phyloP scores from a whole-genome alignment of 1,140 invertebrate genomes.

The Neuroterus valhalla region DNA sequence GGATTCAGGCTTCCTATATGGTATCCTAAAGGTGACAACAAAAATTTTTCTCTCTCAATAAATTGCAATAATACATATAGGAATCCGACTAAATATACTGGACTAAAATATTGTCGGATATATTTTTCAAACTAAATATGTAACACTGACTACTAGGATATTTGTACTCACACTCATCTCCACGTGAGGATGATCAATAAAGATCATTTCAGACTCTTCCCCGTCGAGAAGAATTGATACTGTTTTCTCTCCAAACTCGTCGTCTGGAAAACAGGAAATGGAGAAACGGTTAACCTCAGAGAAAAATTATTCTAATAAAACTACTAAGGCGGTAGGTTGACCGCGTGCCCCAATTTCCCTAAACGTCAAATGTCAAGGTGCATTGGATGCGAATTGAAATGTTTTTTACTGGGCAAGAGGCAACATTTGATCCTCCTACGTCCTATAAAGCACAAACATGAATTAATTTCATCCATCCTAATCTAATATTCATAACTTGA shows the following conservation, averaged over 20 bases:
- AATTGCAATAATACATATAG: no score
- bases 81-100: no score
- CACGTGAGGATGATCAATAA: conserved; percentile 90
- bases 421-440: no score
- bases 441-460: no score
- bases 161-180: conserved; percentile 87
- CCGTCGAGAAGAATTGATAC: conserved; percentile 93
- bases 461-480: no score
- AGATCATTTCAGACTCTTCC: conserved; percentile 92
- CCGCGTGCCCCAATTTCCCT: not conserved
- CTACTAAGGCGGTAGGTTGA: not conserved
- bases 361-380: conserved; percentile 10
- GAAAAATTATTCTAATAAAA: conserved; percentile 26
- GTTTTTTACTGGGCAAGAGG: not conserved
- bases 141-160: not conserved
- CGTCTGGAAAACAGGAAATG: conserved; percentile 79
- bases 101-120: no score
- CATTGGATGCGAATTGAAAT: not conserved
- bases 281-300: conserved; percentile 41
- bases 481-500: no score
- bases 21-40: no score
- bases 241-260: conserved; percentile 92
- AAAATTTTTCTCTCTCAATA: no score
- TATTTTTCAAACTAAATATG: no score
- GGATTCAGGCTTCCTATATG: no score